A percentile compares a stretch with the other conserved stretches of the same genome.
Evolutionary conservation across 2,113 vertebrate genomes (phyloP).

Genomic region (Scomber colias): DNA sequence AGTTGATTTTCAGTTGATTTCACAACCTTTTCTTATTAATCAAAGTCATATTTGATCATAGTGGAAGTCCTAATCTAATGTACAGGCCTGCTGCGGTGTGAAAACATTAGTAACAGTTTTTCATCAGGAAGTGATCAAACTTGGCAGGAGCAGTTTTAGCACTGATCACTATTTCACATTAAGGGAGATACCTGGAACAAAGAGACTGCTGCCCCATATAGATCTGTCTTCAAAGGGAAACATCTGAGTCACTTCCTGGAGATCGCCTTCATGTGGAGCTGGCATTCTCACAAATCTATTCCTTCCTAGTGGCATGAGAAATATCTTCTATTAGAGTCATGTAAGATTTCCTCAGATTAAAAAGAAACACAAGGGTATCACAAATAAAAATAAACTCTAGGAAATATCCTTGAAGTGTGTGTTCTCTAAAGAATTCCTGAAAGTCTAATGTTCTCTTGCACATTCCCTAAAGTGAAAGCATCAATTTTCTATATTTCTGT

Average conservation of each 20-base stretch:
- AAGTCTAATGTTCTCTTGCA: too few species aligned
- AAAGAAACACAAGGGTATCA: too few species aligned
- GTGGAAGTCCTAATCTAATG: conserved; percentile 48
- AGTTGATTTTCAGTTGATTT: conserved; percentile 34
- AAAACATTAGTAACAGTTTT: conserved; percentile 44
- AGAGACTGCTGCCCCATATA: conserved; percentile 3
- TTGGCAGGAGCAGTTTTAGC: conserved; percentile 35
- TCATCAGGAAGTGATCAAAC: conserved; percentile 62
- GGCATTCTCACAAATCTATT: background rate
- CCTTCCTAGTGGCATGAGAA: background rate
- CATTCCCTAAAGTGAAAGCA: too few species aligned
- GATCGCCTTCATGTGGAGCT: background rate
- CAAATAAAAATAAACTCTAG: too few species aligned
- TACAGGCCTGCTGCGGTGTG: conserved; percentile 15
- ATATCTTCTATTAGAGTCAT: background rate
- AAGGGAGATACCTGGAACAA: conserved; percentile 24
- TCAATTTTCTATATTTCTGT: too few species aligned
- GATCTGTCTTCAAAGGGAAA: conserved; percentile 8
- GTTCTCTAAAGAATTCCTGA: too few species aligned
- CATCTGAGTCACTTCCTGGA: background rate
- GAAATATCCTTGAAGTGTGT: too few species aligned
- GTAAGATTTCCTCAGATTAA: background rate
- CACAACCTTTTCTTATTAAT: conserved; percentile 31
- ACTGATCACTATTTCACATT: conserved; percentile 52
- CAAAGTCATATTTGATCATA: conserved; percentile 53